phyloP scores from a whole-genome alignment of 1,140 invertebrate species.

The Drosophila carrolli region DNA sequence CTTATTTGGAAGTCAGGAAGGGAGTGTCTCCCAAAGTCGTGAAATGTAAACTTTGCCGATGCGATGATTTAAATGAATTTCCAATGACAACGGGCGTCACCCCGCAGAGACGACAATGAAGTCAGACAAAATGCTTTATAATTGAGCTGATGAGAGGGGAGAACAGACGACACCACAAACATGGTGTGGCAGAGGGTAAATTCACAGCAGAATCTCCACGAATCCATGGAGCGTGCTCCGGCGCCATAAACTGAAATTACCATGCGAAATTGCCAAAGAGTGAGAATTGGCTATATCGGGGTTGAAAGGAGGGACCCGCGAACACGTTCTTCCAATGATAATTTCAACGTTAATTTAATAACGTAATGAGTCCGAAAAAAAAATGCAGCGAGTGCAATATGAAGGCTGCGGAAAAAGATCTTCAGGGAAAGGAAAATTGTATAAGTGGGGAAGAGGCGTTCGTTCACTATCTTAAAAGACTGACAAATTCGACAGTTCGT shows the following conservation, averaged over 20 bases:
- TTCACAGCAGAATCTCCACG: constrained; percentile 5
- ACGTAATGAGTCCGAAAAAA: constrained; percentile 53
- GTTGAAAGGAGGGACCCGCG: background rate
- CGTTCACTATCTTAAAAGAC: constrained; percentile 26
- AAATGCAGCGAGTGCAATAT: constrained; percentile 33
- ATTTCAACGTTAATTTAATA: constrained; percentile 66
- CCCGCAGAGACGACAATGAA: constrained; percentile 10
- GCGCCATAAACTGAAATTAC: constrained; percentile 44
- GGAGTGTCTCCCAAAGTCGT: constrained; percentile 18
- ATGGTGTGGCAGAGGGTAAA: constrained; percentile 2
- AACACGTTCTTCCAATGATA: constrained; percentile 37
- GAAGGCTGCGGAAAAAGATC: background rate
- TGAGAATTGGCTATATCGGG: background rate
- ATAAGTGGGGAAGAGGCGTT: constrained; percentile 1
- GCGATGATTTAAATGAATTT: constrained; percentile 53
- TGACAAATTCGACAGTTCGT: constrained; percentile 76
- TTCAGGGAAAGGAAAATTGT: background rate
- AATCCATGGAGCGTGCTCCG: constrained; percentile 12
- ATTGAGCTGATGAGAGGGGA: constrained; percentile 38
- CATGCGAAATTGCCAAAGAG: constrained; percentile 52
- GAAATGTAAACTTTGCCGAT: constrained; percentile 29
- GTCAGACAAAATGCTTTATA: constrained; percentile 52
- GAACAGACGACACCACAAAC: constrained; percentile 1
- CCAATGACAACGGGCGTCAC: constrained; percentile 34
- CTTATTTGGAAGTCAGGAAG: constrained; percentile 16